Percentiles rank a stretch among this genome's conserved stretches.
Evolutionary conservation across 2,888 invertebrate species (phyloP).

Genomic region (Lamellibrachia satsuma): DNA sequence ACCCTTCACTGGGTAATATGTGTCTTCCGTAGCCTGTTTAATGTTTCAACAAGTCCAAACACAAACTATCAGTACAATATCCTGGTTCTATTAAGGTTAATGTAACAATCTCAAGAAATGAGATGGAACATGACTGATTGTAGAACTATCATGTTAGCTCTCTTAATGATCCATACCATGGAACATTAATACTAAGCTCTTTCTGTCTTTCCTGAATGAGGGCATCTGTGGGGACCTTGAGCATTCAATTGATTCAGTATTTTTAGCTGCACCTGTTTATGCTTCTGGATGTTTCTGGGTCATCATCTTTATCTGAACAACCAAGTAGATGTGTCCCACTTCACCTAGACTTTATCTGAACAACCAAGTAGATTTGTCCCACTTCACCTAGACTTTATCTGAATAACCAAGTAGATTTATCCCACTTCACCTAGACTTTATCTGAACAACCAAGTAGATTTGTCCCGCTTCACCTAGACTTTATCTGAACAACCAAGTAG

Average conservation of each 20-base stretch:
- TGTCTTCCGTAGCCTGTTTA: neutral
- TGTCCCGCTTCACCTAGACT: neutral
- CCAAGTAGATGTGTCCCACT: neutral
- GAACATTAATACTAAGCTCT: neutral
- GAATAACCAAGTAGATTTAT: neutral
- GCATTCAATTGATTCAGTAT: neutral
- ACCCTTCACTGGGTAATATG: too few relatives aligned
- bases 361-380: neutral
- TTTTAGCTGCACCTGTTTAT: neutral
- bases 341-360: neutral
- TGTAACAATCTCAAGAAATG: neutral
- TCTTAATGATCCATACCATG: neutral
- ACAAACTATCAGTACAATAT: neutral
- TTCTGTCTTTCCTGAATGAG: neutral
- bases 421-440: neutral
- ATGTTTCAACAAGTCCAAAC: neutral
- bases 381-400: neutral
- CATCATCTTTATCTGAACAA: neutral
- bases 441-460: neutral
- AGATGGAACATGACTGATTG: neutral
- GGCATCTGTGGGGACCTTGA: neutral
- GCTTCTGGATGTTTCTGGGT: neutral
- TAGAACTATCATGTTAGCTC: neutral
- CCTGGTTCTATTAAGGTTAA: neutral
- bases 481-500: neutral